phyloP scores from a whole-genome alignment of 2,888 invertebrate species.

The Polymixis lichenea region DNA sequence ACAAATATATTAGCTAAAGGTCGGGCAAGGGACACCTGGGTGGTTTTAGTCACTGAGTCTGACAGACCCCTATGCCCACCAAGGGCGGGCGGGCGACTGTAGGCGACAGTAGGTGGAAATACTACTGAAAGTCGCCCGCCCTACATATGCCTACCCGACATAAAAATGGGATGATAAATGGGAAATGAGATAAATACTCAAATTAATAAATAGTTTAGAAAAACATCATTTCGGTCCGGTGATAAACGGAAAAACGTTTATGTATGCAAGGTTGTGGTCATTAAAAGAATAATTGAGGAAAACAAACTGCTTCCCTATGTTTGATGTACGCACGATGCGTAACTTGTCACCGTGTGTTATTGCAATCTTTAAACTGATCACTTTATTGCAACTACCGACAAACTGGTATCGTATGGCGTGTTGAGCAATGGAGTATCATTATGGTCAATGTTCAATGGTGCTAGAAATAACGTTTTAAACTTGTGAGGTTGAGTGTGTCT shows the following conservation, averaged over 20 bases:
- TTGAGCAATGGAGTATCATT: constrained; percentile 47
- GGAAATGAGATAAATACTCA: neutral
- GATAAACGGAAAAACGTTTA: too few relatives aligned
- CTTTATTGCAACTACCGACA: constrained; percentile 44
- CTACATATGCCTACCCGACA: too few relatives aligned
- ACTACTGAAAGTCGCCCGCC: too few relatives aligned
- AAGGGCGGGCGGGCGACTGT: too few relatives aligned
- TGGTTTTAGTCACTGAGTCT: too few relatives aligned
- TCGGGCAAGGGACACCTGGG: too few relatives aligned
- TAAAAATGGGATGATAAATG: neutral
- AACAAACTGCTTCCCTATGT: neutral
- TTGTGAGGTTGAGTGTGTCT: constrained; percentile 38
- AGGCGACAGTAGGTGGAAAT: too few relatives aligned
- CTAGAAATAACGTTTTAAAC: constrained; percentile 27
- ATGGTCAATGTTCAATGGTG: constrained; percentile 28
- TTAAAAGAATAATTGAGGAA: neutral
- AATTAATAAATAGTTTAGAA: neutral
- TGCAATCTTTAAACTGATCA: constrained; percentile 41
- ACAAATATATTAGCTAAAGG: too few relatives aligned
- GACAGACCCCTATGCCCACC: too few relatives aligned
- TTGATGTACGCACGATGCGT: constrained; percentile 7
- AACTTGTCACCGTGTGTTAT: constrained; percentile 7
- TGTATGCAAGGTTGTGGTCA: too few relatives aligned
- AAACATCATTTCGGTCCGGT: too few relatives aligned
- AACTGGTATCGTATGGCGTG: constrained; percentile 41